phyloP scores from a whole-genome alignment of 2,113 vertebrate genomes.

The Ammodramus savannarum region DNA sequence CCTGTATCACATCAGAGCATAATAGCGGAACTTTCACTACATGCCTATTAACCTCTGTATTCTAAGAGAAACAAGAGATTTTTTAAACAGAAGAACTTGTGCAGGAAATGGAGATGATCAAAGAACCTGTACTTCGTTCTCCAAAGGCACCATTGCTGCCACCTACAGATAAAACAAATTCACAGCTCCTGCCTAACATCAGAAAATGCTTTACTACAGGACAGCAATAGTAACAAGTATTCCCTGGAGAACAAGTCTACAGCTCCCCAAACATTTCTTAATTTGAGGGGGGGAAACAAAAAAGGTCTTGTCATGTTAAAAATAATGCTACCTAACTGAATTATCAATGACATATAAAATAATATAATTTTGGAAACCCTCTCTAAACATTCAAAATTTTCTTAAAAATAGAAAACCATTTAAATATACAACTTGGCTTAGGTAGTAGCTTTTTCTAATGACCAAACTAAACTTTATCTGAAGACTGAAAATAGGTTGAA shows the following conservation, averaged over 20 bases:
- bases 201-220: neutral
- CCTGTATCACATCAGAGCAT: neutral
- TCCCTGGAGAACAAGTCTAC: rapidly evolving
- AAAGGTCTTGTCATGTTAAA: neutral
- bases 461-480: neutral
- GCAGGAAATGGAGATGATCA: neutral
- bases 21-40: neutral
- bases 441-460: neutral
- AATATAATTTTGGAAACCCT: neutral
- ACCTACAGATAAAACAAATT: slow-evolving; percentile 5
- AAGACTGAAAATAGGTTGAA: neutral
- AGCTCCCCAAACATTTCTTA: neutral
- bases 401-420: neutral
- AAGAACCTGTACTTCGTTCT: neutral
- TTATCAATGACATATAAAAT: neutral
- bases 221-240: neutral
- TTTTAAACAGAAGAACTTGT: neutral
- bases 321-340: neutral
- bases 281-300: neutral
- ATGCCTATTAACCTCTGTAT: neutral
- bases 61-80: neutral
- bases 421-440: neutral
- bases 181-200: neutral
- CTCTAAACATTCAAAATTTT: neutral
- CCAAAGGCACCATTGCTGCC: slow-evolving; percentile 23